Evolutionary conservation across 2,888 invertebrate species (phyloP).

Genomic region (Formica aserva): DNA sequence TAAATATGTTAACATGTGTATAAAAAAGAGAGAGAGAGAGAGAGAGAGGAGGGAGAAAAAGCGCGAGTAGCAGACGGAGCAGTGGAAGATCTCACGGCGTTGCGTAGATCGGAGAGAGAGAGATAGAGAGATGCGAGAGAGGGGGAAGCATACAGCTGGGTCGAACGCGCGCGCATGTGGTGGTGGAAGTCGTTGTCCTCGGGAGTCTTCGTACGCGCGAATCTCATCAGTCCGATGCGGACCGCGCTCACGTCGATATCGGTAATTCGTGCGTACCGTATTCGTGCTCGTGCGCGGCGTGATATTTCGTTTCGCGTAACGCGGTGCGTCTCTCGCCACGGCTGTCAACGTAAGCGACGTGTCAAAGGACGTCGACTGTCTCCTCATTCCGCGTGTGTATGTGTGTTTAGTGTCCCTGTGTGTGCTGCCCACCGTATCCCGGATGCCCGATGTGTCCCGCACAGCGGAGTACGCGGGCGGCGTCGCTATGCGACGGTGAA

Average conservation of each 20-base stretch:
- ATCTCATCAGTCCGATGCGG: constrained; percentile 78
- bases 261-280: background rate
- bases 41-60: background rate
- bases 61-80: constrained; percentile 4
- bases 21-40: too few species aligned
- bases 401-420: background rate
- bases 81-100: constrained; percentile 20
- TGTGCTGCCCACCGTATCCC: background rate
- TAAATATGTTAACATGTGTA: background rate
- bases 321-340: background rate
- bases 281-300: background rate
- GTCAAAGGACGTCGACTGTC: background rate
- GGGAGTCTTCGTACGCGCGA: constrained; percentile 78
- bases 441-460: constrained; percentile 11
- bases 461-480: constrained; percentile 23
- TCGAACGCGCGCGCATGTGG: constrained; percentile 68
- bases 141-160: constrained; percentile 70
- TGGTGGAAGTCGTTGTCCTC: constrained; percentile 82
- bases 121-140: constrained; percentile 50
- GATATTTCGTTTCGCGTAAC: constrained; percentile 5
- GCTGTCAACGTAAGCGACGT: background rate
- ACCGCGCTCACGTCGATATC: constrained; percentile 75
- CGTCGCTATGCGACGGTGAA: constrained; percentile 43
- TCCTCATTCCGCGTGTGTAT: background rate
- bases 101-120: background rate